Evolutionary conservation across 2,888 invertebrate species (phyloP), one percentile per base, ranked within the genome.

Genomic region (Girardia tigrina): DNA sequence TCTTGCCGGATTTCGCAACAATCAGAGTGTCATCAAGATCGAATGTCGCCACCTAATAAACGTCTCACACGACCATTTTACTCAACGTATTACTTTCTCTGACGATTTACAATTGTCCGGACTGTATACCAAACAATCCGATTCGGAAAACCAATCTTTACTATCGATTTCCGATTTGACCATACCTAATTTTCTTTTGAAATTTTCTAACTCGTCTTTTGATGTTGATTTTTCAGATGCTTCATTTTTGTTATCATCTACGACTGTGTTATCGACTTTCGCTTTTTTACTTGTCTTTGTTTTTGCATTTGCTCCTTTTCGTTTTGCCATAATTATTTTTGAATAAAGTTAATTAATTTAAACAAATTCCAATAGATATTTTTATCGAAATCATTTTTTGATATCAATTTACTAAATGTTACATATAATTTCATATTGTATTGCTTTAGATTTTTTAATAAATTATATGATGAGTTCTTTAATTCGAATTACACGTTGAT

Each of bases 111-210:
- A 20, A 20, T 56, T 23, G 23, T 23, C 23, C 23, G 56, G 56
- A 56, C 2, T 56, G 23, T 56, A 56, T 56, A 56, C n/a, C n/a
- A 56, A 56, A n/a, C 23, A 56, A 16, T 16, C 56, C 4, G n/a
- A 20, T 56, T 2, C 56, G n/a, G n/a, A 20, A 16, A 56, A 6
- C 56, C 56, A 56, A 16, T 56, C 56, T 23, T 56, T 56, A 56
- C 4, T 2, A 56, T 56, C 56, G n/a, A 20, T 23, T 12, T 16
- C 56, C 4, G 4, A 4, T 56, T 56, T 56, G 23, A 56, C 56
- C 56, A 56, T 56, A 12, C 56, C 56, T n/a, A 56, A 56, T 56
- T 56, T 56, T 56, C n/a, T 56, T 56, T 56, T 56, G n/a, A 56
- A 56, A 4, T 56, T 56, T 8, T 56, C n/a, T 16, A 56, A 8